phyloP scores from a whole-genome alignment of 1,140 invertebrate species.

The Musca domestica region DNA sequence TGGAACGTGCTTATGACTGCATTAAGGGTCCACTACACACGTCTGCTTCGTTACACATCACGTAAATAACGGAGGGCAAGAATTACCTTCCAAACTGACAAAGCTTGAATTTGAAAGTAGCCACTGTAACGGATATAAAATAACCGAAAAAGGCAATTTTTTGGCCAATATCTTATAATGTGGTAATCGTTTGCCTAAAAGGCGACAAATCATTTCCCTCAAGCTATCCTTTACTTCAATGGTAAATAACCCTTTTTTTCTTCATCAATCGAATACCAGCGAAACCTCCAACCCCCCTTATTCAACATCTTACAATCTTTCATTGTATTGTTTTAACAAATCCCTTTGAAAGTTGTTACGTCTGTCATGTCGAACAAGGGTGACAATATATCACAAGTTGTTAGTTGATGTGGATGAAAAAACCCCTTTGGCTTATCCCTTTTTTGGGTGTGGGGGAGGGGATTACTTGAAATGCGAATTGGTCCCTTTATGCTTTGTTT shows the following conservation, averaged over 20 bases:
- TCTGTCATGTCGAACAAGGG: constrained; percentile 11
- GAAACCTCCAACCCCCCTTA: not conserved
- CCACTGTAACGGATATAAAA: too few species aligned
- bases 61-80: too few species aligned
- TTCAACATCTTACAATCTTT: not conserved
- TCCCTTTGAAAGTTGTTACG: constrained; percentile 3
- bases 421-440: too few species aligned
- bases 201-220: constrained; percentile 23
- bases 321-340: not conserved
- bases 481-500: too few species aligned
- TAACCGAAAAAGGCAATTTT: not conserved
- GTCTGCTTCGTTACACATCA: not conserved
- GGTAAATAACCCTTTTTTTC: not conserved
- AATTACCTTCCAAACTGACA: too few species aligned
- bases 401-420: not conserved
- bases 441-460: too few species aligned
- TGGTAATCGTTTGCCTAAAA: constrained; percentile 23
- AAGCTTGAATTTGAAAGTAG: too few species aligned
- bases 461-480: too few species aligned
- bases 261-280: not conserved
- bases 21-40: not conserved
- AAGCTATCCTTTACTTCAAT: not conserved
- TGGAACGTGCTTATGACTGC: constrained; percentile 19
- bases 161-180: constrained; percentile 23
- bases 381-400: constrained; percentile 22